Evolutionary conservation across 2,113 vertebrate species (phyloP).

Genomic region (Nettapus auritus): DNA sequence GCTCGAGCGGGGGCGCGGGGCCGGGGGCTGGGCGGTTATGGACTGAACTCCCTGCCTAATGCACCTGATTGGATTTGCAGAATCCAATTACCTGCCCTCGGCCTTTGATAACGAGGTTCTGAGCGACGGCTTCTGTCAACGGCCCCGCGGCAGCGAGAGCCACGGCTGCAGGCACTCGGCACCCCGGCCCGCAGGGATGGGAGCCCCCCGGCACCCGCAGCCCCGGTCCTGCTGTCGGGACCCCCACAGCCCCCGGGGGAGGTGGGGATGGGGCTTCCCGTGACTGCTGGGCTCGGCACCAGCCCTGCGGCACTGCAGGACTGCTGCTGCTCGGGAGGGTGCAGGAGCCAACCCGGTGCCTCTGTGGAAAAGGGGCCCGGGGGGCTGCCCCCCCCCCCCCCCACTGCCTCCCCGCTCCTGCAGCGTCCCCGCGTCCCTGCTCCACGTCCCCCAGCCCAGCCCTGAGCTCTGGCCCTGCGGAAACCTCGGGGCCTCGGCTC

Average conservation of each 20-base stretch:
- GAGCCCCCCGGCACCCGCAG: background rate
- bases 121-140: constrained; percentile 49
- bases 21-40: background rate
- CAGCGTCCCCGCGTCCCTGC: background rate
- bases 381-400: background rate
- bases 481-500: background rate
- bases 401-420: fast-evolving
- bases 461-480: background rate
- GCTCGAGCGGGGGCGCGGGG: background rate
- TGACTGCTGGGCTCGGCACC: too few species aligned
- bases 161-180: background rate
- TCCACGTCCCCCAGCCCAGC: background rate
- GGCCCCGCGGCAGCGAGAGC: background rate
- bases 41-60: constrained; percentile 49
- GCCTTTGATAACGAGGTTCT: constrained; percentile 56
- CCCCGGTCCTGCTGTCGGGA: fast-evolving
- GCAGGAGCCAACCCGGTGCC: background rate
- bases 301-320: background rate
- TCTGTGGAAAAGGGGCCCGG: background rate
- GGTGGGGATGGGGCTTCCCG: background rate
- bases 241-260: background rate
- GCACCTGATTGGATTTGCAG: constrained; percentile 43
- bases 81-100: constrained; percentile 53
- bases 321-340: too few species aligned
- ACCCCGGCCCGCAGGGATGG: fast-evolving